Percentiles rank a stretch among this genome's conserved stretches.
phyloP scores from a whole-genome alignment of 2,888 invertebrate genomes.

The Tachystola acroxantha region DNA sequence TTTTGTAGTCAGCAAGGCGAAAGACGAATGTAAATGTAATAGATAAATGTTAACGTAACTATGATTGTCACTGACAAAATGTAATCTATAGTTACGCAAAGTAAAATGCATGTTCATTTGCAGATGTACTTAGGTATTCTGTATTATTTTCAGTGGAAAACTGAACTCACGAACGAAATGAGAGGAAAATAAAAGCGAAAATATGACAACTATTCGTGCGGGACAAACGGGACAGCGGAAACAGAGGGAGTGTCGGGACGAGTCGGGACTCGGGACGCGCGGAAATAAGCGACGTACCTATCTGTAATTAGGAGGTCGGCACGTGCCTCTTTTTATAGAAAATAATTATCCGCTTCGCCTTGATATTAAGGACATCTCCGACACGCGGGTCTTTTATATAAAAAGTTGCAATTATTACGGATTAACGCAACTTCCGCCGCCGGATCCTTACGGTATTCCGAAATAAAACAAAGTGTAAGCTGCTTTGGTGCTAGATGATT shows the following conservation, averaged over 20 bases:
- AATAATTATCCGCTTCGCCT: constrained; percentile 19
- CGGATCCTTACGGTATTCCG: too few relatives aligned
- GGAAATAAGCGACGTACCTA: constrained; percentile 18
- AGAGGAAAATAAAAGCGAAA: constrained; percentile 20
- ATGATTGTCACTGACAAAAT: too few relatives aligned
- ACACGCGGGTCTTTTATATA: constrained; percentile 11
- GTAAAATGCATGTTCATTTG: too few relatives aligned
- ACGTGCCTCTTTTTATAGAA: constrained; percentile 21
- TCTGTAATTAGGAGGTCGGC: constrained; percentile 23
- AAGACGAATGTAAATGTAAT: too few relatives aligned
- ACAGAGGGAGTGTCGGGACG: constrained; percentile 1
- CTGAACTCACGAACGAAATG: constrained; percentile 18
- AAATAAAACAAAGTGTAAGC: too few relatives aligned
- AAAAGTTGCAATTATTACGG: constrained; percentile 9
- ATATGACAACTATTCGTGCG: constrained; percentile 21
- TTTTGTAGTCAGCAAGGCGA: too few relatives aligned
- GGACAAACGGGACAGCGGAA: constrained; percentile 6
- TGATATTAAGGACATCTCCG: constrained; percentile 13
- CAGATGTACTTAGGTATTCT: too few relatives aligned
- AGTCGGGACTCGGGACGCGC: constrained; percentile 6
- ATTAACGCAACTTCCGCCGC: too few relatives aligned
- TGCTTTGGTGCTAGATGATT: too few relatives aligned
- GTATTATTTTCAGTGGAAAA: constrained; percentile 21
- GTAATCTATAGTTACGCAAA: too few relatives aligned
- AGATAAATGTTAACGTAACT: too few relatives aligned